Conservation (phyloP, 1,140 invertebrate genomes). For the Polyergus mexicanus region DNA sequence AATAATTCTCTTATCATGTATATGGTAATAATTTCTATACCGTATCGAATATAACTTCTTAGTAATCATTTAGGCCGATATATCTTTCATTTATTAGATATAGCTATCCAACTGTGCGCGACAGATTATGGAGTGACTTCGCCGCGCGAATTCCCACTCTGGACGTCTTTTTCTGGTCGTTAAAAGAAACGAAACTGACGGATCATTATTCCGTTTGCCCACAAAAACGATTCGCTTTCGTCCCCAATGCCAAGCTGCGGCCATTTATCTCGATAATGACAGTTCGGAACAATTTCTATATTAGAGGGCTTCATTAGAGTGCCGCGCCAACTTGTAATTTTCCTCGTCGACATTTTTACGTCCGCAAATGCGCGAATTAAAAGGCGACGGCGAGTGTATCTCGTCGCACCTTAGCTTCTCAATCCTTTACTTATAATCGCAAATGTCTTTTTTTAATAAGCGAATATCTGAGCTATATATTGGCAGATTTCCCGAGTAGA, state of each 20-base stretch:
- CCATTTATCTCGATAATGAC: constrained; percentile 67
- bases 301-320: constrained; percentile 53
- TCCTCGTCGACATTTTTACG: constrained; percentile 60
- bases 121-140: constrained; percentile 43
- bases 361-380: constrained; percentile 59
- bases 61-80: constrained; percentile 24
- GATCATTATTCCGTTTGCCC: constrained; percentile 57
- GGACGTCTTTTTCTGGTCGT: constrained; percentile 43
- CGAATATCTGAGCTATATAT: neutral
- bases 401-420: constrained; percentile 15
- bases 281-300: constrained; percentile 61
- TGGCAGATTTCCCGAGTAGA: neutral
- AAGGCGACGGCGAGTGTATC: constrained; percentile 5
- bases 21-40: constrained; percentile 14
- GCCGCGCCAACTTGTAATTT: constrained; percentile 60
- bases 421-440: neutral
- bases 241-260: constrained; percentile 31
- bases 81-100: constrained; percentile 48
- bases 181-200: constrained; percentile 60
- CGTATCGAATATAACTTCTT: neutral
- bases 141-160: constrained; percentile 40
- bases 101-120: constrained; percentile 49
- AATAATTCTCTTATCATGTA: constrained; percentile 20
- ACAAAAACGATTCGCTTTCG: constrained; percentile 66
- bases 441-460: constrained; percentile 31